Evolutionary conservation across 2,113 vertebrate species (phyloP).

Genomic region (Ammodytes dubius): DNA sequence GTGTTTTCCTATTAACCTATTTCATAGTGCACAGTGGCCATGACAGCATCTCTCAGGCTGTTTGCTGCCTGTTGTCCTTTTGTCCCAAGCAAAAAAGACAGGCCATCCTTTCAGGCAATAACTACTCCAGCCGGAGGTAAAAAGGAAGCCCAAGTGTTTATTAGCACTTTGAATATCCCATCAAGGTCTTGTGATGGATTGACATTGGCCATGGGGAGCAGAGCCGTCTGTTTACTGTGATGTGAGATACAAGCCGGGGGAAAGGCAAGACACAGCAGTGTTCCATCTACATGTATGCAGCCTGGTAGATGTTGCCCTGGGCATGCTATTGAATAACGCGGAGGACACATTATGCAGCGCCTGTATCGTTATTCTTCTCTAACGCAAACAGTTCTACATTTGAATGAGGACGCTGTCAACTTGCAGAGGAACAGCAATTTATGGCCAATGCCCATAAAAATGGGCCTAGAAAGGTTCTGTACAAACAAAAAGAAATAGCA

Average conservation of each 20-base stretch:
- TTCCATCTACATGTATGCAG: conserved; percentile 61
- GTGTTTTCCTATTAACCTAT: conserved; percentile 43
- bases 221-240: conserved; percentile 50
- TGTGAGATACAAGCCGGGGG: conserved; percentile 43
- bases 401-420: conserved; percentile 32
- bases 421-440: conserved; percentile 26
- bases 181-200: conserved; percentile 63
- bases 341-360: conserved; percentile 64
- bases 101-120: conserved; percentile 49
- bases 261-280: conserved; percentile 39
- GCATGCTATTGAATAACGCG: conserved; percentile 57
- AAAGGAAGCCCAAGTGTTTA: conserved; percentile 42
- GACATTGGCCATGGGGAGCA: conserved; percentile 41
- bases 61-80: conserved; percentile 27
- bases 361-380: conserved; percentile 45
- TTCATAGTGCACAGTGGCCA: conserved; percentile 18
- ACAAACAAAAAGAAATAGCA: conserved; percentile 2
- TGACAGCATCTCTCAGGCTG: conserved; percentile 10
- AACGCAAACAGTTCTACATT: conserved; percentile 43
- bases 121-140: conserved; percentile 47
- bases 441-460: background rate
- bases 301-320: conserved; percentile 66
- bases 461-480: background rate
- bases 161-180: conserved; percentile 63
- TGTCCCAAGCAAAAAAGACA: conserved; percentile 50